Evolutionary conservation across 2,888 invertebrate species (phyloP), one percentile per base, ranked within the genome.

Genomic region (Plutella xylostella): DNA sequence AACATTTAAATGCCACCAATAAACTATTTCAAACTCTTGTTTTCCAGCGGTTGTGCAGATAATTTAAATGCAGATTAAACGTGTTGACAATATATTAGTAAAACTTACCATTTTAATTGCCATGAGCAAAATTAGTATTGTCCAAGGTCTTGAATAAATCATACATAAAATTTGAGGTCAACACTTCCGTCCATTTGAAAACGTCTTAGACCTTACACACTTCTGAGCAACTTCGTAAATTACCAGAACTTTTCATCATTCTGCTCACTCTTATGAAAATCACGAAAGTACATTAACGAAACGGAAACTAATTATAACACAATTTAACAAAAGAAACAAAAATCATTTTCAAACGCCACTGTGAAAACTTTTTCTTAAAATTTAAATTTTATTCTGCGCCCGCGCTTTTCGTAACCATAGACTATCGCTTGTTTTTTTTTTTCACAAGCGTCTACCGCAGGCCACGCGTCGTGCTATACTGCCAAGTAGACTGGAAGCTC

Each of bases 111-210:
- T 74, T 63, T 77, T 79, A 74, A 79, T 75, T 78, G 83, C 82
- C 69, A 79, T 70, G 52, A 80, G 79, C 79, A 82, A 79, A 78
- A 76, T 64, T 72, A 79, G 66, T 65, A 72, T 72, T 72, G 65
- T 79, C 82, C 82, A 73, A 73, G 68, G 69, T 73, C 65, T 80
- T 82, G 74, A 78, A 83, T 82, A 82, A 83, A 80, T 82, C 82
- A 83, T 83, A 80, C 82, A 83, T 83, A 78, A 73, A 83, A 73
- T 61, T 73, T 75, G 62, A 70, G 68, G 62, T 66, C 65, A 66
- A 56, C 75, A 71, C 78, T 68, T 58, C 60, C 69, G 72, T 73
- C 72, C 77, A 69, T 77, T 76, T 70, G 73, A 74, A 67, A 69
- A 64, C 52, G 46, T 52, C 46, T 19, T 63, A 65, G 55, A 51